These are phyloP conservation scores for Crotalus viridis DNA, from an alignment of 2,113 vertebrate species.

Conservation along the genomic window DNA sequence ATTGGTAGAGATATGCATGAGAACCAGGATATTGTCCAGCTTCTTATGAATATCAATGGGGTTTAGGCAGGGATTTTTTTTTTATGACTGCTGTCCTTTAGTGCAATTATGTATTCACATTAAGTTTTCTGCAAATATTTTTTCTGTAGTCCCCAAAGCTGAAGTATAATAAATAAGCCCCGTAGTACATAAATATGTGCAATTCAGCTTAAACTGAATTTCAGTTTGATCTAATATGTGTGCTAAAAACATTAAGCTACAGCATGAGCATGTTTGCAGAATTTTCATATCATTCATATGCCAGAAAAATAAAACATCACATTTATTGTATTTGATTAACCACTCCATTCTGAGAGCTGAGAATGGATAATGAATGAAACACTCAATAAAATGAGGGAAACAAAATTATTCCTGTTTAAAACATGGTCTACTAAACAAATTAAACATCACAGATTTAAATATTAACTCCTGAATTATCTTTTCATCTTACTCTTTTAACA, in stretches of 20 bases:
- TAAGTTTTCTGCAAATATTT: background rate
- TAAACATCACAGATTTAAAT: background rate
- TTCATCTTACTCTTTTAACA: background rate
- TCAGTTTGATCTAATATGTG: constrained; percentile 38
- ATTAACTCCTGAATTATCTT: background rate
- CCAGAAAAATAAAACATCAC: constrained; percentile 21
- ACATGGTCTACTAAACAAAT: background rate
- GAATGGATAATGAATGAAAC: background rate
- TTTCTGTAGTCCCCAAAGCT: background rate
- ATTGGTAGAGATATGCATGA: background rate
- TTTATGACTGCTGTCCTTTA: background rate
- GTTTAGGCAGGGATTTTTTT: background rate
- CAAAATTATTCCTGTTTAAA: background rate
- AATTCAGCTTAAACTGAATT: constrained; percentile 25
- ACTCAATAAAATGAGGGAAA: background rate
- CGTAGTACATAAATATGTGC: background rate
- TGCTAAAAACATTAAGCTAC: constrained; percentile 44
- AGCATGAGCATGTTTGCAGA: constrained; percentile 6
- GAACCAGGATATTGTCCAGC: background rate
- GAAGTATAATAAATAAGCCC: background rate
- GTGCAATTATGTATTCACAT: background rate
- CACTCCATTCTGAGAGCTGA: background rate
- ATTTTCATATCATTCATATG: constrained; percentile 37
- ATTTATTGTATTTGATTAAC: constrained; percentile 4
- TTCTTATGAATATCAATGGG: background rate